Evolutionary conservation across 2,113 vertebrate genomes (phyloP), one percentile per base, ranked within the genome.

Genomic region (Megatriorchis doriae): DNA sequence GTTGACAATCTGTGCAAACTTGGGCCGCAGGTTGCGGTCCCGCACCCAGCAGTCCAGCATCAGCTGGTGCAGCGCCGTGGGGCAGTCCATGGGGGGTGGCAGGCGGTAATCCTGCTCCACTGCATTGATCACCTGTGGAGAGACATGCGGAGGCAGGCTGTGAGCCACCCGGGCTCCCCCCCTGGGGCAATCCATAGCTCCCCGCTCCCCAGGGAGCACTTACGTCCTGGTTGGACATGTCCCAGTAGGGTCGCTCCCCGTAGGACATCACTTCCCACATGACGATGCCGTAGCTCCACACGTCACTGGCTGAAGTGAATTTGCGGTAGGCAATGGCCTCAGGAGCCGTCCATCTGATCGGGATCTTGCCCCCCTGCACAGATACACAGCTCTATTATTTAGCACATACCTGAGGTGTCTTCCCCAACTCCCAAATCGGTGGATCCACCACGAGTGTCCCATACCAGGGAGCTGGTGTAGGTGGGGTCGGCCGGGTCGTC

Each of bases 191-290:
- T 22, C 47, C 16, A 13, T 4, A 61, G 48, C 34, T 34, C 45
- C 48, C 52, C 2, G 0, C 18, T 38, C 31, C 55, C 20, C 45
- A 25, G 19, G 36, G 26, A 87, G 48, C 79, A 98, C 99, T 99
- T 97, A 99, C 99, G 23, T 99, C 99, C 97, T 99, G 99, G 98
- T 99, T 99, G 98, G 99, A 99, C 99, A 99, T 99, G 98, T 99
- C 99, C 99, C 99, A 99, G 98, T 99, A 99, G 14, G 99, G 99
- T 81, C 99, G 97, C 92, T 99, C 99, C 65, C 99, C 99, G 0
- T 99, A 99, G 36, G 99, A 99, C 99, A 99, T 99, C 96, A 99
- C 99, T 94, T 99, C 99, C 99, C 99, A 99, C 99, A 99, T 99
- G 97, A 99, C 99, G 4, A 99, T 99, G 43, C 99, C 99, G 1